Evolutionary conservation across 2,888 invertebrate species (phyloP), one percentile per base, ranked within the genome.

Genomic region (Rhamphomyia laevipes): DNA sequence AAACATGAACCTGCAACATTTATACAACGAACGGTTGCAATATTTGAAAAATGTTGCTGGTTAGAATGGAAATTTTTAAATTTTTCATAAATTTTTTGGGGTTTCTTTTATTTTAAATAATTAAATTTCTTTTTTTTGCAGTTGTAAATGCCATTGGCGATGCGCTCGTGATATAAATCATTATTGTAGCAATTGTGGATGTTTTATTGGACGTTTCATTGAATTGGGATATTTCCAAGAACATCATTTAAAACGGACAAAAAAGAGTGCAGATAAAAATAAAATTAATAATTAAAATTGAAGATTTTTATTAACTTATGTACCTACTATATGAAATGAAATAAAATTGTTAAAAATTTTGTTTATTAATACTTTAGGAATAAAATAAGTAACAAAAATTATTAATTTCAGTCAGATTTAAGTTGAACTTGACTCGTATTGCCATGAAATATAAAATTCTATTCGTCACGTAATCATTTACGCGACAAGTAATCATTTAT

Each of bases 151-250:
- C n/a, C 3, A n/a, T 33, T 65, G 64, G 58, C 38, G 51, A 1
- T 57, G 59, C 3, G 63, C 64, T 4, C 51, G 53, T 30, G 67
- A 68, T 16, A 62, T 61, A 43, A 68, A 68, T 54, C 68, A 68
- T 38, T 68, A 68, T 43, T 68, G 68, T 41, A 51, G 55, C 1
- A 58, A 62, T 31, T 68, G 68, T 42, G 68, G 68, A 23, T 68
- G 68, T 47, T 68, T 54, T 27, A 63, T 68, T 51, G 68, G 68
- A 2, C 60, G 68, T 4, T 61, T 59, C 46, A 57, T 56, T 9
- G 60, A 66, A 4, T 48, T 66, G 11, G 35, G 23, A 11, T 16
- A 21, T 35, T 37, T 37, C 37, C 21, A 35, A 21, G 18, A 37
- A n/a, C n/a, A 21, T 21, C 10, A 17, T 21, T 45, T 45, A 23